A percentile compares a stretch with the other conserved stretches of the same genome.
phyloP scores from a whole-genome alignment of 1,140 invertebrate species.

The Manduca sexta region DNA sequence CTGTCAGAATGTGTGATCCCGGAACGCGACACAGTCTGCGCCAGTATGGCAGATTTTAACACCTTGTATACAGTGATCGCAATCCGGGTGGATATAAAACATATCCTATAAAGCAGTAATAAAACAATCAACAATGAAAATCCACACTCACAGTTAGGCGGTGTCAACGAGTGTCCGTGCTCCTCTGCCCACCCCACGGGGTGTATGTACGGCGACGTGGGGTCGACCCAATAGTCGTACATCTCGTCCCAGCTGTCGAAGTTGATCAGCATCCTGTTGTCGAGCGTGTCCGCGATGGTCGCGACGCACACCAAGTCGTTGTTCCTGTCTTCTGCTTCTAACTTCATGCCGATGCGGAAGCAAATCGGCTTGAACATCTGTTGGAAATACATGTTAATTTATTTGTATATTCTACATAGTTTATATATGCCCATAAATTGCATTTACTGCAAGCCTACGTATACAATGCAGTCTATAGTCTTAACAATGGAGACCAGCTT shows the following conservation, averaged over 20 bases:
- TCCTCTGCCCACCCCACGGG: constrained; percentile 94
- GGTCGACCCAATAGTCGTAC: constrained; percentile 96
- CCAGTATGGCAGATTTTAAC: too few relatives aligned
- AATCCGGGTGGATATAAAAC: too few relatives aligned
- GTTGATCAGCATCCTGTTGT: constrained; percentile 90
- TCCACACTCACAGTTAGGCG: constrained; percentile 87
- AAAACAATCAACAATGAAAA: too few relatives aligned
- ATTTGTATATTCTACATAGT: neutral
- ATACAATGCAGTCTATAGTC: too few relatives aligned
- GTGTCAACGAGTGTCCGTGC: constrained; percentile 85
- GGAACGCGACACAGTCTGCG: too few relatives aligned
- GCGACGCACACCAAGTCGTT: constrained; percentile 92
- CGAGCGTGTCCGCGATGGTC: constrained; percentile 87
- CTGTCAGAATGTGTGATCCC: too few relatives aligned
- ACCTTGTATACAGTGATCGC: too few relatives aligned
- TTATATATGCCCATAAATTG: neutral
- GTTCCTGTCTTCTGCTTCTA: constrained; percentile 95
- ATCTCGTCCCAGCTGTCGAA: constrained; percentile 96
- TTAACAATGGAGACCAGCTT: too few relatives aligned
- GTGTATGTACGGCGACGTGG: constrained; percentile 93
- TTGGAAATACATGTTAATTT: neutral
- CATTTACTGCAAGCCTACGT: too few relatives aligned
- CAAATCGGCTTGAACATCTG: constrained; percentile 82
- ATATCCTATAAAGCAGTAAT: too few relatives aligned
- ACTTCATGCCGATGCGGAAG: constrained; percentile 92